Evolutionary conservation across 2,113 vertebrate genomes (phyloP), one percentile per base, ranked within the genome.

Genomic region (Nothoprocta pentlandii): DNA sequence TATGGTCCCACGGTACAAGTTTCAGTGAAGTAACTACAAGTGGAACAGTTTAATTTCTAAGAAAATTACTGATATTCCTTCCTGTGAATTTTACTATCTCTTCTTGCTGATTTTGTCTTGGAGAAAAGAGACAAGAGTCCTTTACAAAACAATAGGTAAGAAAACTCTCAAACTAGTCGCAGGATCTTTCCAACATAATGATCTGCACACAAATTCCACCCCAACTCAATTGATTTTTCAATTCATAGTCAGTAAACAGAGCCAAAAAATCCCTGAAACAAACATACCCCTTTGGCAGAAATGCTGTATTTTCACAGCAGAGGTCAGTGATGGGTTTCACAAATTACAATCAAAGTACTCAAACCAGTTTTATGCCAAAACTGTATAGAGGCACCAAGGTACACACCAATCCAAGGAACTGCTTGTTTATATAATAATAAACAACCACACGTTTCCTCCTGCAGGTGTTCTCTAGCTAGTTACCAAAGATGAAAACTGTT

Each of bases 1-100:
- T 13, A 28, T 3, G 0, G 0, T 22, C 34, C 42, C 28, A 30
- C 2, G 2, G 82, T 1, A 23, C 9, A 53, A 87, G 53, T 25
- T 30, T 44, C 39, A 73, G 8, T 30, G 41, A 66, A 36, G 58
- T 85, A 58, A 85, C 7, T 26, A 34, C 13, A 83, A 86, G 32
- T 42, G 7, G 2, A 58, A 39, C 2, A 13, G 12, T 25, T 53
- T 53, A 66, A 11, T 80, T 73, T 49, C 15, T 80, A 71, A 51
- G 2, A 78, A 26, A 83, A 61, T 2, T 54, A 56, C 10, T n/a
- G 23, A 32, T 63, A 73, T 28, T 49, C 78, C 15, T 79, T 63
- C 16, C n/a, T 75, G 15, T 28, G 70, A 28, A 42, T 46, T 54
- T 70, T 74, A 74, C 61, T 62, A 36, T 63, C 20, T 63, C 20